Base-by-base conservation (phyloP, 2,888 invertebrate genomes). In the Operophtera brumata region DNA sequence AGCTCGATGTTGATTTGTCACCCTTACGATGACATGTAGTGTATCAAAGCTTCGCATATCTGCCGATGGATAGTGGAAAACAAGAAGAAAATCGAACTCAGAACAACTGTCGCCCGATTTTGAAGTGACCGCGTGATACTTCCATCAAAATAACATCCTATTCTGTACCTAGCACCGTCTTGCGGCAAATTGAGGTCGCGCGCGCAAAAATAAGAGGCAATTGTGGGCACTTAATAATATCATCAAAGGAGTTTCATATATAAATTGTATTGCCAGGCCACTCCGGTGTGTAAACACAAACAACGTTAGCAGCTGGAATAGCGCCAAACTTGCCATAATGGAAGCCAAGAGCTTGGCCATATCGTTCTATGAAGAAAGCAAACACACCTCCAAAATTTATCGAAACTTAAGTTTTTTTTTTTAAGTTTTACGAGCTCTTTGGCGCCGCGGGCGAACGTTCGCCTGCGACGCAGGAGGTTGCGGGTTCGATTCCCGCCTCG, bases 221-320 rank as follows among this genome's bases (percentile, higher is more conserved):
- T 61, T 47, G 47, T 54, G 50, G 50, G 47, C 40, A 57, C 57
- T 55, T 60, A 47, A 54, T 57, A 62, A 54, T 43, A 57, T 47
- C 57, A 62, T 60, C 62, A 61, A 64, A 57, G 59, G 43, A 44
- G 52, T 46, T 59, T 56, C 51, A 44, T 58, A 55, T 60, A 57
- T 54, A 64, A 57, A 59, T 35, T 55, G 43, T 47, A 54, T 49
- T 40, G 57, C 46, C 50, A 54, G 61, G 11, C 66, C 70, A 76
- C 76, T 77, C 64, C 52, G 66, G 35, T 49, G 66, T 39, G 59
- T 67, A 78, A 78, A 77, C 75, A 78, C 66, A 71, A 70, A 72
- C 73, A 70, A 54, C 36, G n/a, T n/a, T 53, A 53, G 42, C 49
- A 47, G 6, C 58, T 78, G 78, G 77, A 70, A 51, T 26, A 30